Evolutionary conservation across 2,797 vertebrate genomes (phyloP), one percentile per base, ranked within the genome.

Genomic region (Sebastes goodei): DNA sequence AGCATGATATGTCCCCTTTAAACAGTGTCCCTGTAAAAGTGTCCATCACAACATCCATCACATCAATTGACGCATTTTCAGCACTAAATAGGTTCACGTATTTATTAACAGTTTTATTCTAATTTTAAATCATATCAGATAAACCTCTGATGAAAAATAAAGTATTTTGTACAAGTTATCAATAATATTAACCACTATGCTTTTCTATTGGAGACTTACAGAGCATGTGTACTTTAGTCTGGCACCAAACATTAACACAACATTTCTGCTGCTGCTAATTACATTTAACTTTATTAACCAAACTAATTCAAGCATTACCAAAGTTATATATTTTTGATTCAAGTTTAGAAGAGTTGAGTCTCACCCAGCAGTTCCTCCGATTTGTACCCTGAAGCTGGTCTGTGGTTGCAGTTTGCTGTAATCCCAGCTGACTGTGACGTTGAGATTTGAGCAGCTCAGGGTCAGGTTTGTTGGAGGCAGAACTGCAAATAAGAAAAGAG

Each of bases 401-500:
- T 38, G 2, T 3, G 69, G 63, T 0, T 35, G 29, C 5, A 1
- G 23, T 0, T 7, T 1, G 0, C 52, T 32, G 69, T 89, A 83
- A 1, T 79, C 5, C 93, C 93, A 94, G 6, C 21, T 7, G 2
- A 82, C 84, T 0, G 0, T 60, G 3, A 73, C 61, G 0, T 29
- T 20, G 0, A 35, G 0, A 17, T 89, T 86, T 0, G 35, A 1
- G 72, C 92, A 94, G 33, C 4, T 83, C 59, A 93, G 68, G 0
- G 0, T 69, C 6, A 94, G 49, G 7, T 86, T 67, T 12, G 23
- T n/a, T n/a, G 93, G 93, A 78, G 84, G n/a, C 4, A 15, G 76
- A 74, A 91, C 86, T 89, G 35, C 14, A 59, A 35, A 1, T 2
- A 57, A 9, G 21, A 57, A 6, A 33, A 23, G 1, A 86, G 3